A percentile compares a stretch with the other conserved stretches of the same genome.
These are phyloP conservation scores for Bedellia somnulentella DNA, from an alignment of 2,888 invertebrate genomes.

Conservation along the genomic window DNA sequence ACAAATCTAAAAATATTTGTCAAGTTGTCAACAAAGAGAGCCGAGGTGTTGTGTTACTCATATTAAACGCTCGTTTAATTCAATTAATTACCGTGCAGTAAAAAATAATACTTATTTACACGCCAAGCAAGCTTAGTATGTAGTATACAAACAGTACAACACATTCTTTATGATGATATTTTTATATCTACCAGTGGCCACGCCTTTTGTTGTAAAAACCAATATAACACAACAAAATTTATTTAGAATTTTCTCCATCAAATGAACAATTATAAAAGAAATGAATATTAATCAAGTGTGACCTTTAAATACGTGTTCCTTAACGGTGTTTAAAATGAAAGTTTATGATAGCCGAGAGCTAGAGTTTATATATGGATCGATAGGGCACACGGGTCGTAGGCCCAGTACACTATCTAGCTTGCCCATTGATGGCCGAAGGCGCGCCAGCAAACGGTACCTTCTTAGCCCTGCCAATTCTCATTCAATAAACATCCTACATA, in stretches of 20 bases:
- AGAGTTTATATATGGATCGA: slow-evolving; percentile 32
- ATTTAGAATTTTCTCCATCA: too few species aligned
- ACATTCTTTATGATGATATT: too few species aligned
- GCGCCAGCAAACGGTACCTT: slow-evolving; percentile 38
- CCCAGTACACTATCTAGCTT: slow-evolving; percentile 29
- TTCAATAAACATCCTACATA: too few species aligned
- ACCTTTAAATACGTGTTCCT: slow-evolving; percentile 1
- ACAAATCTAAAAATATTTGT: too few species aligned
- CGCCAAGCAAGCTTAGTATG: slow-evolving; percentile 5
- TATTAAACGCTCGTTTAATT: slow-evolving; percentile 32
- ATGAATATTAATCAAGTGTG: too few species aligned
- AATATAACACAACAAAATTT: too few species aligned
- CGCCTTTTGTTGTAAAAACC: too few species aligned
- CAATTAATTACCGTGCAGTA: slow-evolving; percentile 25
- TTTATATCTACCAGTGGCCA: too few species aligned
- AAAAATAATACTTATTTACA: slow-evolving; percentile 13
- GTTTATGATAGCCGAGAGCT: slow-evolving; percentile 1
- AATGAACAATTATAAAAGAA: too few species aligned
- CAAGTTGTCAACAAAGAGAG: too few species aligned
- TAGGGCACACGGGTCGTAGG: slow-evolving; percentile 42
- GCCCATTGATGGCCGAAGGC: slow-evolving; percentile 26
- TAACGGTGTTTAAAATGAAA: slow-evolving; percentile 5
- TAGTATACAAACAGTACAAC: too few species aligned
- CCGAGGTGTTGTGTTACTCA: too few species aligned
- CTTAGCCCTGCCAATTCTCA: slow-evolving; percentile 17